phyloP scores from a whole-genome alignment of 2,888 invertebrate genomes.

The Scaptomyza flava region DNA sequence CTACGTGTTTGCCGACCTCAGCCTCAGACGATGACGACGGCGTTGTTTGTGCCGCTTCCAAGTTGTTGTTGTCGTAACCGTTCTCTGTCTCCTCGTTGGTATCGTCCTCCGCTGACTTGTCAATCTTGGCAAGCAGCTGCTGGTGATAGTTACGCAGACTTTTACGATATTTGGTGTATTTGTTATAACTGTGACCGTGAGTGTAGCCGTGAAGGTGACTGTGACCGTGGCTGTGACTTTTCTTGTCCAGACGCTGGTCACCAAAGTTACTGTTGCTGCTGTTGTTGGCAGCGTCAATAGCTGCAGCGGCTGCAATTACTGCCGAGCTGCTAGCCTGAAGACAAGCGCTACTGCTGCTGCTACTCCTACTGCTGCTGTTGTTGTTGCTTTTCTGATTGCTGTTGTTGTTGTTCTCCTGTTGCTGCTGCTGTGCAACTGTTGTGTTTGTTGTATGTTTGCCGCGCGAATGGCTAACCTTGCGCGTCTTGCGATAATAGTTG shows the following conservation, averaged over 20 bases:
- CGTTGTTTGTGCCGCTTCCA: conserved; percentile 31
- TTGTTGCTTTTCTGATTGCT: conserved; percentile 15
- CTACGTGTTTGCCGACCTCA: conserved; percentile 9
- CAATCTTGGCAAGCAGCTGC: conserved; percentile 50
- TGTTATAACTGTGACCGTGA: conserved; percentile 31
- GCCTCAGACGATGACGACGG: conserved; percentile 29
- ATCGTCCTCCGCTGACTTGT: conserved; percentile 26
- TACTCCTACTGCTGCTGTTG: conserved; percentile 28
- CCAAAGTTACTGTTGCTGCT: conserved; percentile 14
- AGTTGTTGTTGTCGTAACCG: conserved; percentile 35
- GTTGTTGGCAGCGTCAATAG: conserved; percentile 47
- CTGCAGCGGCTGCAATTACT: conserved; percentile 60
- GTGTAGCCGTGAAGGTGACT: conserved; percentile 35
- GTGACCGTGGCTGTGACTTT: conserved; percentile 26
- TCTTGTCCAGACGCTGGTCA: neutral
- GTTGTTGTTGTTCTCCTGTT: conserved; percentile 19
- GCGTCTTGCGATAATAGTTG: conserved; percentile 84
- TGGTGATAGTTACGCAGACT: conserved; percentile 74
- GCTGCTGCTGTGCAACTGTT: conserved; percentile 14
- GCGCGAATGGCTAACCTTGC: conserved; percentile 77
- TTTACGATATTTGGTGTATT: conserved; percentile 71
- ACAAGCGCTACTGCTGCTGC: conserved; percentile 31
- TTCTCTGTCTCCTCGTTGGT: conserved; percentile 12
- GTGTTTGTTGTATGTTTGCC: conserved; percentile 42
- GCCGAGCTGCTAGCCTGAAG: conserved; percentile 54